Evolutionary conservation across 2,797 vertebrate species (phyloP).

Genomic region (Acomys russatus): DNA sequence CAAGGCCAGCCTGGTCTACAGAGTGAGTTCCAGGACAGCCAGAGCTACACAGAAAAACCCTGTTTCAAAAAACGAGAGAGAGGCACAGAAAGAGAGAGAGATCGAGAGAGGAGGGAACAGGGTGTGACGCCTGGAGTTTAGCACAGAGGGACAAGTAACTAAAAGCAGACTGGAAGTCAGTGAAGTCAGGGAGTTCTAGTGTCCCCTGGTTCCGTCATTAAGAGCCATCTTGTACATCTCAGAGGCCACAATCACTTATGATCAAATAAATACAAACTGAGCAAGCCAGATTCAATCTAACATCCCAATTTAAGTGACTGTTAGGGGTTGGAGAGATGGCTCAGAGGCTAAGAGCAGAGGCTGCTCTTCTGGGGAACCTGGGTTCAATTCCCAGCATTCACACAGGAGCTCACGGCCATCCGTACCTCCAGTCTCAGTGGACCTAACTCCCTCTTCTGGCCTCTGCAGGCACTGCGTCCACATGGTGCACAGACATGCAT

Average conservation of each 20-base stretch:
- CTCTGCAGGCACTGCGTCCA: not conserved
- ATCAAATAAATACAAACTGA: conserved; percentile 17
- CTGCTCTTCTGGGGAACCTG: not conserved
- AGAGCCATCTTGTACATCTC: not conserved
- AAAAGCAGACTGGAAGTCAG: not conserved
- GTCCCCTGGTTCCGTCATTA: not conserved
- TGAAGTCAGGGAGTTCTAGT: not conserved
- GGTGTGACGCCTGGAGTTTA: not conserved
- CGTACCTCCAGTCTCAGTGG: not conserved
- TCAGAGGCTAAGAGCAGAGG: not conserved
- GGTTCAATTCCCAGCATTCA: not conserved
- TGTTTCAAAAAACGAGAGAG: not conserved
- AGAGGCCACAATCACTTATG: not conserved
- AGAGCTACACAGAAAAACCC: not conserved
- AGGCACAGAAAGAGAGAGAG: not conserved
- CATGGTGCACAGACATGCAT: not conserved
- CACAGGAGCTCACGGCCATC: not conserved
- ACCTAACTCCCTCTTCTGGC: not conserved
- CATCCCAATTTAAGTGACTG: not conserved
- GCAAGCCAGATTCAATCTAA: conserved; percentile 23
- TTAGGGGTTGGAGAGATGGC: not conserved
- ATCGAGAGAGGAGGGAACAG: not conserved
- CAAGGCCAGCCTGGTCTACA: not conserved
- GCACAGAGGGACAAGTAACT: not conserved
- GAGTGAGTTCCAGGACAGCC: not conserved